phyloP scores from a whole-genome alignment of 2,797 vertebrate species.

The Peromyscus attwateri region DNA sequence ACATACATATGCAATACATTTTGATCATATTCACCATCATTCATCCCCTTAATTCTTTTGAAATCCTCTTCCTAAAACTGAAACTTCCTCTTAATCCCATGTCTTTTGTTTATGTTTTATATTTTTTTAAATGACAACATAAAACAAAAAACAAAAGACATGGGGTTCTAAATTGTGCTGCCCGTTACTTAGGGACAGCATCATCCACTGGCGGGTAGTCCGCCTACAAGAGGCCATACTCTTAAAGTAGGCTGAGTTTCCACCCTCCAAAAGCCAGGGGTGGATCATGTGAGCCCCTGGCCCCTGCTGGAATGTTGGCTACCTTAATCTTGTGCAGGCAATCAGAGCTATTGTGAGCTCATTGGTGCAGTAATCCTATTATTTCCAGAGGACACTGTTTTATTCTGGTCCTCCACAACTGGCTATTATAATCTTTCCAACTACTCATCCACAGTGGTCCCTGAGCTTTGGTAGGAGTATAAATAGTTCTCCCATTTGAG shows the following conservation, averaged over 20 bases:
- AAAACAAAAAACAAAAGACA: too few species aligned
- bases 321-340: neutral
- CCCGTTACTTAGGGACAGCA: neutral
- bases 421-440: neutral
- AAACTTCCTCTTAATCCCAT: neutral
- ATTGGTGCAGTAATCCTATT: neutral
- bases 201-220: neutral
- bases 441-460: too few species aligned
- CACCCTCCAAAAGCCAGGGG: too few species aligned
- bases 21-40: neutral
- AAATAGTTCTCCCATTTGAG: neutral
- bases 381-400: neutral
- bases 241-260: neutral
- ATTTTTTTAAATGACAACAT: too few species aligned
- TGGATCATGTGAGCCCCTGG: neutral
- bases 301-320: neutral
- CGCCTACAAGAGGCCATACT: too few species aligned
- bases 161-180: neutral
- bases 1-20: neutral
- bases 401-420: neutral
- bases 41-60: neutral
- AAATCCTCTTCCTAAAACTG: neutral
- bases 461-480: neutral
- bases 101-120: too few species aligned
- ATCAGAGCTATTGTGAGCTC: neutral